A percentile compares a stretch with the other conserved stretches of the same genome.
phyloP scores from a whole-genome alignment of 37 sponge, comb jelly and placozoan genomes.

The Bolinopsis microptera region DNA sequence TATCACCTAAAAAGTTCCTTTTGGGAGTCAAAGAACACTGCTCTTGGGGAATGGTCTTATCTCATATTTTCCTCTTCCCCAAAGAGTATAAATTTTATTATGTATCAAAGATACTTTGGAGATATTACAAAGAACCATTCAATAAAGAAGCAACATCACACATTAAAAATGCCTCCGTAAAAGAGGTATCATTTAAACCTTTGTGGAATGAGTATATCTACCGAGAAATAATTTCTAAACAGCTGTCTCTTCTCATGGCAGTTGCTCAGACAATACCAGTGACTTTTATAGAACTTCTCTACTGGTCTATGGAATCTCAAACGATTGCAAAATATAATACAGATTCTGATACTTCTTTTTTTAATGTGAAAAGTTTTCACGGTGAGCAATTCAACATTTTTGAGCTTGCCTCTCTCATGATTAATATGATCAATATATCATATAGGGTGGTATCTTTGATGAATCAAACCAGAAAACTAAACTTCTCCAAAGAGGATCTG shows the following conservation, averaged over 20 bases:
- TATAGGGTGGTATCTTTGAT: slow-evolving; percentile 20
- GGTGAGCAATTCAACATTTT: slow-evolving; percentile 39
- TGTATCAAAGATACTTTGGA: neutral
- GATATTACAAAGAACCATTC: neutral
- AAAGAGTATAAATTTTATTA: neutral
- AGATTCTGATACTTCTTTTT: neutral
- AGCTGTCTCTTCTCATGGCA: neutral
- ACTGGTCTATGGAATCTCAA: slow-evolving; percentile 16
- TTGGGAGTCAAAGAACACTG: neutral
- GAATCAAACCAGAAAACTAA: slow-evolving; percentile 32
- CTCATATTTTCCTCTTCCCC: neutral
- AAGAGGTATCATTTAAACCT: neutral
- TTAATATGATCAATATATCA: neutral
- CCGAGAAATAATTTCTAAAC: slow-evolving; percentile 14
- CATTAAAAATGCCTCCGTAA: neutral
- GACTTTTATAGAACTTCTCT: slow-evolving; percentile 28
- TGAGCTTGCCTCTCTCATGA: neutral
- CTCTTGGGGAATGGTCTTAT: neutral
- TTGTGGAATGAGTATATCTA: neutral
- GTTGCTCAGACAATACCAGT: neutral
- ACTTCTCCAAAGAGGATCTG: neutral
- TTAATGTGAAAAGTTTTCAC: neutral
- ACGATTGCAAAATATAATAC: neutral
- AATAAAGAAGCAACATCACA: neutral
- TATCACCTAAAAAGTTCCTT: neutral